phyloP scores from a whole-genome alignment of 2,888 invertebrate species.

The Oeneis ivallda region DNA sequence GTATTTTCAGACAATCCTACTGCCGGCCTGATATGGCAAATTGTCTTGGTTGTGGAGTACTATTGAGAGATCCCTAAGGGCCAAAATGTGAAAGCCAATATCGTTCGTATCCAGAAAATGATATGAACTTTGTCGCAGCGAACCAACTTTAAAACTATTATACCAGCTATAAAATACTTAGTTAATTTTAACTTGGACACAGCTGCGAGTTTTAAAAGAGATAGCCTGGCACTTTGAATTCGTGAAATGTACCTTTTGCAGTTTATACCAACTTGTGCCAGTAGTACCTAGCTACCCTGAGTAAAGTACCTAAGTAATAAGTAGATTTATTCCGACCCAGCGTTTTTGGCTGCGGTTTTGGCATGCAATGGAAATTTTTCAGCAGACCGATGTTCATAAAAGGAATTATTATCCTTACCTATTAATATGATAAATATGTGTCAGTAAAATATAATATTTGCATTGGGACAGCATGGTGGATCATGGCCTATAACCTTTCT shows the following conservation, averaged over 20 bases:
- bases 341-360: conserved; percentile 12
- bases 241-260: conserved; percentile 20
- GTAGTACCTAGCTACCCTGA: background rate
- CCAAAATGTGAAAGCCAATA: background rate
- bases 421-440: too few relatives aligned
- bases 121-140: conserved; percentile 11
- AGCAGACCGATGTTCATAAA: too few relatives aligned
- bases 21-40: too few relatives aligned
- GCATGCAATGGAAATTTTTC: background rate
- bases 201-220: conserved; percentile 23
- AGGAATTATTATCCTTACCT: too few relatives aligned
- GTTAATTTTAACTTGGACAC: conserved; percentile 23
- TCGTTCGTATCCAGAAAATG: conserved; percentile 8
- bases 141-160: conserved; percentile 20
- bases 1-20: too few relatives aligned
- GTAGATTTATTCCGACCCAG: conserved; percentile 1
- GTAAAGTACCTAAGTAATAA: background rate
- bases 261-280: conserved; percentile 5
- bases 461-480: too few relatives aligned
- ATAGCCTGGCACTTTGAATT: conserved; percentile 23
- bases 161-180: conserved; percentile 17
- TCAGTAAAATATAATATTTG: too few relatives aligned
- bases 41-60: too few relatives aligned
- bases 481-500: too few relatives aligned
- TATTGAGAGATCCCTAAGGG: too few relatives aligned